Conservation (phyloP, 2,888 invertebrate genomes). For the Xylota sylvarum region DNA sequence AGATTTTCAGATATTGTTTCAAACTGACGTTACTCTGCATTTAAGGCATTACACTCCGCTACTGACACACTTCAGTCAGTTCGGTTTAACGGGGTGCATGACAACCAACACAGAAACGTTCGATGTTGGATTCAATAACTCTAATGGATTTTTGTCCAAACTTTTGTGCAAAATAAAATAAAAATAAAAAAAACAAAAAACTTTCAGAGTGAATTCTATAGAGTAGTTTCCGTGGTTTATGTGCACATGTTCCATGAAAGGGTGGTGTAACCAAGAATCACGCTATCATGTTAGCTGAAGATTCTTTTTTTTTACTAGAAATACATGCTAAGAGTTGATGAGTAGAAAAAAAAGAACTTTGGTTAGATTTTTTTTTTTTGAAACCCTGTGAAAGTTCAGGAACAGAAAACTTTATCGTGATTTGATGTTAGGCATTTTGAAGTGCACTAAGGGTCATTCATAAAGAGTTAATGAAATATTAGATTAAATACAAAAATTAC, state of each 20-base stretch:
- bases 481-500: too few species aligned
- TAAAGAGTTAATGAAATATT: too few species aligned
- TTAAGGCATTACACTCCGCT: constrained; percentile 20
- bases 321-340: background rate
- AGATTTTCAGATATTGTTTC: constrained; percentile 32
- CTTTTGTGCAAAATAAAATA: constrained; percentile 52
- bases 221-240: constrained; percentile 60
- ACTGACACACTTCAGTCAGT: constrained; percentile 54
- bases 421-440: too few species aligned
- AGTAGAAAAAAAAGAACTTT: background rate
- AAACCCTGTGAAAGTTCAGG: background rate
- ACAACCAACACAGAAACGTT: constrained; percentile 46
- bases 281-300: constrained; percentile 46
- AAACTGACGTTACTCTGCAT: constrained; percentile 26
- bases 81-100: constrained; percentile 45
- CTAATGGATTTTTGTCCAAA: constrained; percentile 72
- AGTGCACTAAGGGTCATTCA: too few species aligned
- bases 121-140: constrained; percentile 69
- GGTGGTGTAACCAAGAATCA: constrained; percentile 51
- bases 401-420: background rate
- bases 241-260: constrained; percentile 52
- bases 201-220: constrained; percentile 43
- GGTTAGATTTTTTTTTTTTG: background rate
- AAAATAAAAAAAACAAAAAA: constrained; percentile 7
- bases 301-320: constrained; percentile 3